These are phyloP conservation scores for Ochropacha duplaris DNA, from an alignment of 2,888 invertebrate genomes.

Conservation along the genomic window DNA sequence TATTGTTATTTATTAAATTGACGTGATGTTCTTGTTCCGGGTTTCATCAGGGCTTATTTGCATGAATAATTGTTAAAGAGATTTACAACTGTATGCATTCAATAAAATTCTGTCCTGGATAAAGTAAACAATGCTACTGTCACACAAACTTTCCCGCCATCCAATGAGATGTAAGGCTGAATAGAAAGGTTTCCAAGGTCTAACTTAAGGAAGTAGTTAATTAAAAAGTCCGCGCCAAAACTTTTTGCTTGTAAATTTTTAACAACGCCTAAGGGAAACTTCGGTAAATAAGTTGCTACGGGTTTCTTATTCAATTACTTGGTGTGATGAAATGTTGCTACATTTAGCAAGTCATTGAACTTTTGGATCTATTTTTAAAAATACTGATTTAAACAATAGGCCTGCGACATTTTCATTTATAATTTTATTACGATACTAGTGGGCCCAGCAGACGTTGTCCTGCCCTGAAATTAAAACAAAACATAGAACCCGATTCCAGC, in stretches of 20 bases:
- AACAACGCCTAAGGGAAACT: neutral
- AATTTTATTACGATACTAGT: too few species aligned
- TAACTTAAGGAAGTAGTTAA: neutral
- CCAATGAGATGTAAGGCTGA: neutral
- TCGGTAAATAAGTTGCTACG: neutral
- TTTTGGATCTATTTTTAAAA: too few species aligned
- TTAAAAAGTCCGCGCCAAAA: constrained; percentile 1
- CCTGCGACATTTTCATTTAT: neutral
- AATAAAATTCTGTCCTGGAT: neutral
- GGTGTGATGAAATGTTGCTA: neutral
- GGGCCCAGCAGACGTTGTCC: too few species aligned
- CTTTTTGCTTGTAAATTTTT: constrained; percentile 5
- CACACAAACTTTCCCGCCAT: neutral
- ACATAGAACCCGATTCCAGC: too few species aligned
- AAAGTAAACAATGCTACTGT: neutral
- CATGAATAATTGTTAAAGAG: too few species aligned
- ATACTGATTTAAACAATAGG: too few species aligned
- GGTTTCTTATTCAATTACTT: neutral
- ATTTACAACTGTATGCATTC: neutral
- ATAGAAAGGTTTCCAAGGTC: neutral
- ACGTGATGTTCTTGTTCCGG: too few species aligned
- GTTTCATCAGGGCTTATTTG: too few species aligned
- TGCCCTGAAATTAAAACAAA: too few species aligned
- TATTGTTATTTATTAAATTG: too few species aligned
- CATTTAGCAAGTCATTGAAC: too few species aligned